Evolutionary conservation across 23 tunicate species (phyloP).

Genomic region (Diplosoma virens): DNA sequence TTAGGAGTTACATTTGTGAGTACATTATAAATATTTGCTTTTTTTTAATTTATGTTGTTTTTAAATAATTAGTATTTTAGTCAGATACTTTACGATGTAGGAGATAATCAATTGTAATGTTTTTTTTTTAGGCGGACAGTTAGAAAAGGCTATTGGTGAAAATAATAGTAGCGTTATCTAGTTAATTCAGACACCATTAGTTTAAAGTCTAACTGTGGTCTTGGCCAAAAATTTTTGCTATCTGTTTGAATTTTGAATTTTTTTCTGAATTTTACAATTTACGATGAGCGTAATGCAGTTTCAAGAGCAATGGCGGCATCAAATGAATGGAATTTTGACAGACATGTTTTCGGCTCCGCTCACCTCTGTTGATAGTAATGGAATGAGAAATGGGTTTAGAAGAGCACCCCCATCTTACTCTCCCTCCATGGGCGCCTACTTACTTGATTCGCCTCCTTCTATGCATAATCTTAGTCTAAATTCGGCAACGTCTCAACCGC

Average conservation of each 20-base stretch:
- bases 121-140: too few species aligned
- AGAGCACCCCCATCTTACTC: conserved; percentile 6
- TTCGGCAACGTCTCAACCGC: conserved; percentile 24
- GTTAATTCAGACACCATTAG: too few species aligned
- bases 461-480: conserved; percentile 31
- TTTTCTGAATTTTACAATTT: background rate
- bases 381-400: background rate
- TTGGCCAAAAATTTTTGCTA: too few species aligned
- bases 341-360: conserved; percentile 50
- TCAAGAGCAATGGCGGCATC: conserved; percentile 89
- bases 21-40: too few species aligned
- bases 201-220: too few species aligned
- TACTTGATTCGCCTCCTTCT: conserved; percentile 52
- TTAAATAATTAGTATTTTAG: too few species aligned
- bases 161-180: too few species aligned
- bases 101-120: too few species aligned
- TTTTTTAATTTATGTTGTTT: too few species aligned
- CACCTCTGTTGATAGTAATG: background rate
- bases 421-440: background rate
- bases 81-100: too few species aligned
- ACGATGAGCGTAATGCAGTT: conserved; percentile 80
- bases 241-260: background rate
- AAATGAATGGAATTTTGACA: conserved; percentile 84
- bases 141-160: too few species aligned
- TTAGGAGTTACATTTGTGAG: too few species aligned